A percentile compares a stretch with the other conserved stretches of the same genome.
phyloP scores from a whole-genome alignment of 2,888 invertebrate genomes.

The Cerceris ruficornis region DNA sequence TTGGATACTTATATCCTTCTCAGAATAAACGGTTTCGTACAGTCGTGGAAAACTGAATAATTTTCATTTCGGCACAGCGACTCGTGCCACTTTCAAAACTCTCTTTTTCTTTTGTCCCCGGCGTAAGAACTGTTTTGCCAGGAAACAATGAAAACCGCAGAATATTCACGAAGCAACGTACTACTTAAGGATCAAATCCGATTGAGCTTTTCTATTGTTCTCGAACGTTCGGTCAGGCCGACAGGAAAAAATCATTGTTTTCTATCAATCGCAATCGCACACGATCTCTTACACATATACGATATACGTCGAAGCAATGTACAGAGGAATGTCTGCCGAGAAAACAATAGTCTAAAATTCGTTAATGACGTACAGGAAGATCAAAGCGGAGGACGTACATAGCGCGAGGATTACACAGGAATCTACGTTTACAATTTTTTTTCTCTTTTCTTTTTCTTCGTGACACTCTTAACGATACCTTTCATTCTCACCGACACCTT shows the following conservation, averaged over 20 bases:
- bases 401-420: constrained; percentile 21
- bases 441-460: constrained; percentile 2
- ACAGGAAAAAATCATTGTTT: constrained; percentile 14
- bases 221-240: constrained; percentile 8
- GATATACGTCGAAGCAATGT: constrained; percentile 48
- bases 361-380: constrained; percentile 42
- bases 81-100: too few species aligned
- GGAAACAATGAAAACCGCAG: background rate
- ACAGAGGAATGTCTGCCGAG: constrained; percentile 55
- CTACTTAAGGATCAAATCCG: constrained; percentile 1
- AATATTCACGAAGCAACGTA: background rate
- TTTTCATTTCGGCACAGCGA: too few species aligned
- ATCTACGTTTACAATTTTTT: background rate
- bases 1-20: too few species aligned
- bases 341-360: constrained; percentile 43
- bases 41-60: too few species aligned
- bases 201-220: constrained; percentile 1
- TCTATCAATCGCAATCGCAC: constrained; percentile 28
- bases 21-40: too few species aligned
- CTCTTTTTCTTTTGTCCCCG: too few species aligned
- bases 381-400: constrained; percentile 43
- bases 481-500: too few species aligned
- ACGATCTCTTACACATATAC: constrained; percentile 41
- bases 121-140: background rate
- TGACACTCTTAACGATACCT: background rate